These are phyloP conservation scores for Procapra przewalskii DNA, from an alignment of 2,113 vertebrate genomes.

Conservation along the genomic window DNA sequence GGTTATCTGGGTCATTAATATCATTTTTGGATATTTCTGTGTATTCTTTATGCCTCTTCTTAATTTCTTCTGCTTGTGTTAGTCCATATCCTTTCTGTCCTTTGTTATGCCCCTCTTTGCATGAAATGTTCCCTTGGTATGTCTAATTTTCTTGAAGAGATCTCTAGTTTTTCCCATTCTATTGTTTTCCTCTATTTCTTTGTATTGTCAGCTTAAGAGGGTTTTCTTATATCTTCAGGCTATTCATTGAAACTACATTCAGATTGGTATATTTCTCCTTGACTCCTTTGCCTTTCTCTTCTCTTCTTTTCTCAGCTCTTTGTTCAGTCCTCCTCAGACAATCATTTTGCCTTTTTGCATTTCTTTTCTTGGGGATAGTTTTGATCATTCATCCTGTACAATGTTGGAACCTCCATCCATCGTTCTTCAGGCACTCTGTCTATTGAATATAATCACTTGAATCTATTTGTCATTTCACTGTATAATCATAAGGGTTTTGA, in stretches of 20 bases:
- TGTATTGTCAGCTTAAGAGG: not conserved
- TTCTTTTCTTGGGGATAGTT: not conserved
- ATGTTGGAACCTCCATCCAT: not conserved
- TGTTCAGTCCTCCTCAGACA: not conserved
- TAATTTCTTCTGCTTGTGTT: not conserved
- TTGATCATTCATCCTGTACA: not conserved
- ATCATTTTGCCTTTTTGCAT: not conserved
- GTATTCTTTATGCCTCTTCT: not conserved
- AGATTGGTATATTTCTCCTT: not conserved
- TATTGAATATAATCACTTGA: not conserved
- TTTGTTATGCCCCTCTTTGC: not conserved
- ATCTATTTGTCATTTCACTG: not conserved
- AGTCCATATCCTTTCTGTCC: not conserved
- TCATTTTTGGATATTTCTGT: not conserved
- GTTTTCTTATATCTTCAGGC: not conserved
- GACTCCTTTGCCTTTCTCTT: not conserved
- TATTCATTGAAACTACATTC: not conserved
- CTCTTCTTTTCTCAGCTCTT: not conserved
- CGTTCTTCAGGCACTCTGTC: not conserved
- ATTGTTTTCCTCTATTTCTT: not conserved
- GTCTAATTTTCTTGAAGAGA: not conserved
- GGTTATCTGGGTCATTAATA: not conserved
- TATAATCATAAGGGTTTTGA: not conserved
- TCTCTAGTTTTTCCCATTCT: not conserved
- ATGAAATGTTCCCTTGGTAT: not conserved